Conservation (phyloP, 2,888 invertebrate species). For the Oligia latruncula region DNA sequence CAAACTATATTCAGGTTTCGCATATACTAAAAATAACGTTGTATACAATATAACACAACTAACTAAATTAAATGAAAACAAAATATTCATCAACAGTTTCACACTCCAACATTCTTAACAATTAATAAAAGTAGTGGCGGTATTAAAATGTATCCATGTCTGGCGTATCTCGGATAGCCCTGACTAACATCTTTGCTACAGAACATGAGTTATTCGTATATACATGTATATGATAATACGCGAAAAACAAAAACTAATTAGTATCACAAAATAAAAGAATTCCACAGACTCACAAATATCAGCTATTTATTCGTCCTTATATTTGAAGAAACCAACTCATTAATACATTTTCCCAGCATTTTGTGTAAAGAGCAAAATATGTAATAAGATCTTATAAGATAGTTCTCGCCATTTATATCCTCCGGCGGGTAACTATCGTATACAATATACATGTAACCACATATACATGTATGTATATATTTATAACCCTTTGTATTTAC, state of each 20-base stretch:
- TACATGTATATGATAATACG: not conserved
- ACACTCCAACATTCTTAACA: not conserved
- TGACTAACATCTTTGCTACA: not conserved
- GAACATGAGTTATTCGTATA: not conserved
- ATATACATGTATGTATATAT: slow-evolving; percentile 4
- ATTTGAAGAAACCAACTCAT: slow-evolving; percentile 29
- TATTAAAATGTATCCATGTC: not conserved
- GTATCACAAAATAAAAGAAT: not conserved
- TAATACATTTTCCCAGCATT: slow-evolving; percentile 15
- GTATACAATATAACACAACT: not conserved
- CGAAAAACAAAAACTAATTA: not conserved
- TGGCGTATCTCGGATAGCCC: not conserved
- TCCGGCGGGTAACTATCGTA: slow-evolving; percentile 18
- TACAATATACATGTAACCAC: slow-evolving; percentile 11
- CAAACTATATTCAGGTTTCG: too few species aligned
- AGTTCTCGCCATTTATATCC: slow-evolving; percentile 26
- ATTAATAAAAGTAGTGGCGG: not conserved
- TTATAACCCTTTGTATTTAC: slow-evolving; percentile 28
- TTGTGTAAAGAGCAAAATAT: slow-evolving; percentile 15
- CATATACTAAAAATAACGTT: too few species aligned
- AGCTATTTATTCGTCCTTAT: slow-evolving; percentile 8
- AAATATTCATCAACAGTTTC: not conserved
- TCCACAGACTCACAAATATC: not conserved
- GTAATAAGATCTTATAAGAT: slow-evolving; percentile 29
- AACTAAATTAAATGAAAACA: not conserved